These are phyloP conservation scores for Aleiodes sp. DNA, from an alignment of 1,140 invertebrate species.

Conservation along the genomic window DNA sequence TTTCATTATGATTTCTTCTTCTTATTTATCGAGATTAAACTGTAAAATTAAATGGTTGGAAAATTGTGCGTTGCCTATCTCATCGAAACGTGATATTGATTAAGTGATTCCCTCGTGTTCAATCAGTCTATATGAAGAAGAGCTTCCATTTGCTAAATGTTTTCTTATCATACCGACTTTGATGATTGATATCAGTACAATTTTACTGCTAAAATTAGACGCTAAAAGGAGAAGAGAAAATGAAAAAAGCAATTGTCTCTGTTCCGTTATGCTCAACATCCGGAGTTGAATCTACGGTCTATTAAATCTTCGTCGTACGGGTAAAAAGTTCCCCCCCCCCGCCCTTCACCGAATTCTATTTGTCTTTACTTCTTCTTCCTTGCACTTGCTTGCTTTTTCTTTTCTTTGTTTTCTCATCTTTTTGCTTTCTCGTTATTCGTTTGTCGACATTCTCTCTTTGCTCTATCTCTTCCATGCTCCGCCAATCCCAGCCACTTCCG, in stretches of 20 bases:
- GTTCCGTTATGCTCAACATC: conserved; percentile 3
- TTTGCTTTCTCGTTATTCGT: neutral
- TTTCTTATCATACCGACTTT: conserved; percentile 3
- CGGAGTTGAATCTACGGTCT: conserved; percentile 40
- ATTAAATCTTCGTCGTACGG: conserved; percentile 50
- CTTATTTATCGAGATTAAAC: neutral
- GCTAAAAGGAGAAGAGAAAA: neutral
- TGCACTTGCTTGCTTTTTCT: neutral
- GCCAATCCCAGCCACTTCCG: conserved; percentile 50
- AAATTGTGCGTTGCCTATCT: neutral
- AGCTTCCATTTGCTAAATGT: neutral
- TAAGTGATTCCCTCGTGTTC: too few relatives aligned
- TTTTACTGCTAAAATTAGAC: neutral
- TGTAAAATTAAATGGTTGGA: neutral
- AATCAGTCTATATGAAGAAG: too few relatives aligned
- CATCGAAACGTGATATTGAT: too few relatives aligned
- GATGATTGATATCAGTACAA: too few relatives aligned
- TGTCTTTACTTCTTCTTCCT: conserved; percentile 44
- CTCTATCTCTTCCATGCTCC: conserved; percentile 38
- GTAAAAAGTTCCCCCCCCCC: conserved; percentile 55
- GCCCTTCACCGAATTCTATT: conserved; percentile 58
- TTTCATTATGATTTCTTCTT: too few relatives aligned
- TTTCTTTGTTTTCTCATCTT: neutral
- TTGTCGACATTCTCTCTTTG: conserved; percentile 26
- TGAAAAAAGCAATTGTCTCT: neutral